Conservation (phyloP, 2,797 vertebrate species). For the Cyclopterus lumpus region DNA sequence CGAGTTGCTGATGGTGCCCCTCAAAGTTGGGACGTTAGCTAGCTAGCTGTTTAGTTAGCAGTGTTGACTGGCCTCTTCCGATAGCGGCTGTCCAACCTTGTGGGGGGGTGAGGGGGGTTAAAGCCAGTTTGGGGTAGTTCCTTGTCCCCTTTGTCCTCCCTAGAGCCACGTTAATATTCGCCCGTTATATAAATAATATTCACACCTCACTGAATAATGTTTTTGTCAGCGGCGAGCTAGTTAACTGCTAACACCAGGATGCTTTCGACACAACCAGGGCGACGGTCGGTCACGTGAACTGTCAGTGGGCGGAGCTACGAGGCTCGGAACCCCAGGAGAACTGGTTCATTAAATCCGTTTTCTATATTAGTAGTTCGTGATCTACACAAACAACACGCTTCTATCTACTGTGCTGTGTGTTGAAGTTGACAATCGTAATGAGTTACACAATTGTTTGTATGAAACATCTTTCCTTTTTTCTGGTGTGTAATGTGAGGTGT, state of each 20-base stretch:
- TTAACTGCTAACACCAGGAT: slow-evolving; percentile 73
- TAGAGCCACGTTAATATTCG: slow-evolving; percentile 9
- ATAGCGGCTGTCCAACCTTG: slow-evolving; percentile 31
- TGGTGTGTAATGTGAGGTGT: slow-evolving; percentile 4
- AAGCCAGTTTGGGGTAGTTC: not conserved
- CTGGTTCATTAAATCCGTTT: not conserved
- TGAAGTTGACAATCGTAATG: too few relatives aligned
- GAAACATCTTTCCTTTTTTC: slow-evolving; percentile 1
- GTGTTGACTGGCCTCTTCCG: slow-evolving; percentile 40
- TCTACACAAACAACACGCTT: not conserved
- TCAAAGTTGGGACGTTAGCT: slow-evolving; percentile 79
- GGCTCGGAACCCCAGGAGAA: not conserved
- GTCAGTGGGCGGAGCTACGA: slow-evolving; percentile 54
- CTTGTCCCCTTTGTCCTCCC: slow-evolving; percentile 33
- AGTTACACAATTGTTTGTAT: not conserved
- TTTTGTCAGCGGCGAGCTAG: slow-evolving; percentile 46
- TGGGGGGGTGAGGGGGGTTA: not conserved
- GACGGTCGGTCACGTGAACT: slow-evolving; percentile 76
- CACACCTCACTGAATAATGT: slow-evolving; percentile 22
- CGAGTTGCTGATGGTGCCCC: slow-evolving; percentile 43
- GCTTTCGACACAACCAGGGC: slow-evolving; percentile 79
- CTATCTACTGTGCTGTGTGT: not conserved
- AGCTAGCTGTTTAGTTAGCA: slow-evolving; percentile 65
- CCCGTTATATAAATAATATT: slow-evolving; percentile 10
- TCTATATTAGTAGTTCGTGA: not conserved